Evolutionary conservation across 2,113 vertebrate species (phyloP), one percentile per base, ranked within the genome.

Genomic region (Willisornis vidua): DNA sequence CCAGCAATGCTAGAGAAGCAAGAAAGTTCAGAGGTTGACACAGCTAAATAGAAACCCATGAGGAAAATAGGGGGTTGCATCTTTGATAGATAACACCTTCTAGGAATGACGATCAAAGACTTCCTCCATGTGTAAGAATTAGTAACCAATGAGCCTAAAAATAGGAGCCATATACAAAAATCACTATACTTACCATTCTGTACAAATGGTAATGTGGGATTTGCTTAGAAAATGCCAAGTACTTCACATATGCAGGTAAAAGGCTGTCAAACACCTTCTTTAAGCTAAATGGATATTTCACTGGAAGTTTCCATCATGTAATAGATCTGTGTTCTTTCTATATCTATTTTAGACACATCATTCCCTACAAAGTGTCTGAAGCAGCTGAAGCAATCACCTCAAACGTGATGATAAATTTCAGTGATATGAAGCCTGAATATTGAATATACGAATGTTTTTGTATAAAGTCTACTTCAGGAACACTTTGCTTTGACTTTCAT

Each of bases 401-500:
- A 78, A 86, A 74, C 12, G 20, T 7, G 10, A 10, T 24, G 70
- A 90, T 29, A 68, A 45, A 82, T 75, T 72, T 68, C 41, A 85
- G 5, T 41, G 4, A 48, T 63, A 68, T 18, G 18, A 77, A 81
- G 43, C 2, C 43, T 35, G 39, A 78, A 58, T 29, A 55, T 31
- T 81, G 26, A 71, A 77, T 22, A 12, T 37, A 73, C 9, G 8
- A 80, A 58, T 33, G 23, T 1, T 55, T 86, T 85, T 63, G 4
- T 48, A 55, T 43, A 65, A 90, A 57, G 4, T 20, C 48, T 75
- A 9, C 13, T 89, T 89, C 31, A 72, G n/a, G 15, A 65, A 46
- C n/a, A 70, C 24, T 81, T 94, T 89, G 25, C 23, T 78, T 85
- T 76, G 31, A 71, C 23, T 92, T 96, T 65, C 46, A 59, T 46